A percentile compares a stretch with the other conserved stretches of the same genome.
Evolutionary conservation across 2,113 vertebrate species (phyloP).

Genomic region (Catharus fuscescens): DNA sequence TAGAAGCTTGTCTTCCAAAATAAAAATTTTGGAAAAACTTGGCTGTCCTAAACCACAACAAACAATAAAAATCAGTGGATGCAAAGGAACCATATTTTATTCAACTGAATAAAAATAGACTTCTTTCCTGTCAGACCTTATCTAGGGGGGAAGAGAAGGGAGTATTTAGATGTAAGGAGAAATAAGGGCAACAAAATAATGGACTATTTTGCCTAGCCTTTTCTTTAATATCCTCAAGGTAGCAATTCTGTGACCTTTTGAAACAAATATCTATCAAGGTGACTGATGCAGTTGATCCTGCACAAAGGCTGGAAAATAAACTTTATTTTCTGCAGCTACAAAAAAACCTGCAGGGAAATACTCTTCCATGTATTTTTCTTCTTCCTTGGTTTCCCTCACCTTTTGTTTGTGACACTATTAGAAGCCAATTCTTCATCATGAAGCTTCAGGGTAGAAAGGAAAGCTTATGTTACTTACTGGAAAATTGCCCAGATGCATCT

Average conservation of each 20-base stretch:
- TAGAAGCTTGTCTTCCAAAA: not conserved
- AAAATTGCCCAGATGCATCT: constrained; percentile 18
- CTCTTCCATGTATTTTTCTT: not conserved
- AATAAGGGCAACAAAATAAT: not conserved
- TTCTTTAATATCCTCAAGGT: not conserved
- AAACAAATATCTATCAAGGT: not conserved
- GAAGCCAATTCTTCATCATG: not conserved
- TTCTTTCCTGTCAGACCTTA: not conserved
- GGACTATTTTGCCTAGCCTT: not conserved
- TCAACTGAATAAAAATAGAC: not conserved
- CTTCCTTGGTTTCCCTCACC: not conserved
- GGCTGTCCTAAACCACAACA: not conserved
- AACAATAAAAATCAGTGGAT: not conserved
- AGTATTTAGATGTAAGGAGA: not conserved
- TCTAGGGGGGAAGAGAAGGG: not conserved
- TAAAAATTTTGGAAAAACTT: not conserved
- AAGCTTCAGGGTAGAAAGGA: not conserved
- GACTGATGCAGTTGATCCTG: not conserved
- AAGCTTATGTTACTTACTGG: constrained; percentile 2
- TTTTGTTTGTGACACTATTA: not conserved
- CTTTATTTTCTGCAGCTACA: not conserved
- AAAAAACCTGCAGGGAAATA: not conserved
- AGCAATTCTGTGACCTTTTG: not conserved
- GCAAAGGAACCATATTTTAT: not conserved
- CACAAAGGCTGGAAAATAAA: not conserved